phyloP scores from a whole-genome alignment of 2,797 vertebrate genomes.

The Ciconia nigra region DNA sequence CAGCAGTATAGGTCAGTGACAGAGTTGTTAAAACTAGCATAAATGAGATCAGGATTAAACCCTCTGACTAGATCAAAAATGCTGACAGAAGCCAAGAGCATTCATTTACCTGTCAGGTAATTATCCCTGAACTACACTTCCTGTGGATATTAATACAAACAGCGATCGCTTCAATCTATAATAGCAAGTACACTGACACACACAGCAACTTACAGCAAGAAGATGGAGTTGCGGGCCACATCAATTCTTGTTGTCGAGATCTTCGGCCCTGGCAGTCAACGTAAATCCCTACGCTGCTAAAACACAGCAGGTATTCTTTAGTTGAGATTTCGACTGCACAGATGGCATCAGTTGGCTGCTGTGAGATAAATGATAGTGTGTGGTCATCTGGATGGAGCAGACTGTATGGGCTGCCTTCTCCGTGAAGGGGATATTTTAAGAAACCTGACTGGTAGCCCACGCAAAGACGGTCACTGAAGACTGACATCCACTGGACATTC shows the following conservation, averaged over 20 bases:
- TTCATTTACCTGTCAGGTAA: not conserved
- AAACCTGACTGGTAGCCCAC: conserved; percentile 95
- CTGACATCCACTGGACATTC: conserved; percentile 92
- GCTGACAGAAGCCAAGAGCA: not conserved
- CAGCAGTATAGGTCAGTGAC: not conserved
- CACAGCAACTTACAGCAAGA: conserved; percentile 87
- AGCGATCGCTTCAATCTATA: not conserved
- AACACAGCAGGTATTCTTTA: conserved; percentile 98
- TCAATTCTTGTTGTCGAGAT: conserved; percentile 96
- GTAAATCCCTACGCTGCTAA: conserved; percentile 93
- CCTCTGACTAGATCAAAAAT: not conserved
- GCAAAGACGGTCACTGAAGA: conserved; percentile 92
- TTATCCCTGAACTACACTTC: not conserved
- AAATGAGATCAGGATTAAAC: not conserved
- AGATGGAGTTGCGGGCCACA: conserved; percentile 94
- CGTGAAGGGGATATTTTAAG: conserved; percentile 87
- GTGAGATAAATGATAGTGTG: conserved; percentile 91
- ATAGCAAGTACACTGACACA: not conserved
- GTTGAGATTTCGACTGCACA: conserved; percentile 96
- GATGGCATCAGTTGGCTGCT: conserved; percentile 88
- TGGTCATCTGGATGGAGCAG: conserved; percentile 94
- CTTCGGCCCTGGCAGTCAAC: conserved; percentile 96
- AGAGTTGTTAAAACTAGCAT: not conserved
- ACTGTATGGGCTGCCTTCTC: conserved; percentile 81
- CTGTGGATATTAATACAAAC: not conserved